phyloP scores from a whole-genome alignment of 2,797 vertebrate genomes.

The Craterocephalus amniculus region DNA sequence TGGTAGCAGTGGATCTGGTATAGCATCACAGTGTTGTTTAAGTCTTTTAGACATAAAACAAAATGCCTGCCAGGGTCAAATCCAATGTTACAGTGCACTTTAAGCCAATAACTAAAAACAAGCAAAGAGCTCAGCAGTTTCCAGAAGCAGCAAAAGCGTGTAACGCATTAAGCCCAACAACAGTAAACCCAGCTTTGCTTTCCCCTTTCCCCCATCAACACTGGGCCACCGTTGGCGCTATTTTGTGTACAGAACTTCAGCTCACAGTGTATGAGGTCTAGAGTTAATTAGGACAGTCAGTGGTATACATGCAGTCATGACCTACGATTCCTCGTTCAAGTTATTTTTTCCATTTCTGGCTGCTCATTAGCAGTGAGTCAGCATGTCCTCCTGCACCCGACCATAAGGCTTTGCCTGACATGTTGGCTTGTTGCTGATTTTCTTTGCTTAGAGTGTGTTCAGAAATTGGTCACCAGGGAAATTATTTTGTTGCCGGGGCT shows the following conservation, averaged over 20 bases:
- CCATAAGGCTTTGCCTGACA: slow-evolving; percentile 64
- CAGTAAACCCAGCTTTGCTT: slow-evolving; percentile 18
- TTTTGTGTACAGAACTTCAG: slow-evolving; percentile 44
- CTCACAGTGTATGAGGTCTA: slow-evolving; percentile 56
- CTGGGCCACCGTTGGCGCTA: slow-evolving; percentile 41
- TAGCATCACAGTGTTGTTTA: neutral
- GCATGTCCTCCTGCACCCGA: slow-evolving; percentile 61
- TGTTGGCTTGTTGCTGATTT: slow-evolving; percentile 78
- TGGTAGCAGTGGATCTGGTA: neutral
- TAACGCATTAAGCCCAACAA: neutral
- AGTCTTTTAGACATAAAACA: slow-evolving; percentile 7
- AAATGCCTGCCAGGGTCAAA: neutral
- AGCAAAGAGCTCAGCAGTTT: slow-evolving; percentile 8
- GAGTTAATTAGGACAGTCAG: slow-evolving; percentile 81
- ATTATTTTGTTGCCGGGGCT: slow-evolving; percentile 76
- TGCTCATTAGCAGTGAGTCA: slow-evolving; percentile 84
- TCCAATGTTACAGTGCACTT: slow-evolving; percentile 3
- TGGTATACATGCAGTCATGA: slow-evolving; percentile 75
- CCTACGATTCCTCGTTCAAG: slow-evolving; percentile 74
- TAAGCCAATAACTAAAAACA: slow-evolving; percentile 11
- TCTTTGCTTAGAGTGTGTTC: slow-evolving; percentile 78
- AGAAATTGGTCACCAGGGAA: slow-evolving; percentile 86
- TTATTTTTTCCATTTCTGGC: slow-evolving; percentile 81
- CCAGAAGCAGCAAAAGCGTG: neutral
- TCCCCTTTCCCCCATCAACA: slow-evolving; percentile 14